Base-by-base conservation (phyloP, 53 echinoderm and acorn worm species). In the Echinarachnius parma region DNA sequence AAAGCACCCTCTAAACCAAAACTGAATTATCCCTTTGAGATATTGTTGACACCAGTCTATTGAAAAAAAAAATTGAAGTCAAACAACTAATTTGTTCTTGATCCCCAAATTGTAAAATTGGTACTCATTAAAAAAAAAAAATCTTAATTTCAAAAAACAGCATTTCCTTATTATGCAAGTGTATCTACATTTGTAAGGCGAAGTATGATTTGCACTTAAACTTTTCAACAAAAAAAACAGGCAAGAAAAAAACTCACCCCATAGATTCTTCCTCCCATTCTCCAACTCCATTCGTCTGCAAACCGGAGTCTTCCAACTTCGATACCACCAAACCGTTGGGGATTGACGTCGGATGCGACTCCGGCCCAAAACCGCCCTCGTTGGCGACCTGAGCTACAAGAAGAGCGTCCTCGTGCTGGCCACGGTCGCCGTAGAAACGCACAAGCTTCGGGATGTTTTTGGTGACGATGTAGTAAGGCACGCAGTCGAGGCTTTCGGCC, bases 401-500 rank as follows among this genome's bases (percentile, higher is more conserved):
- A 47, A 91, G 61, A 59, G 91, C 91, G 39, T 91, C 91, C 31
- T 76, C 45, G 7, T 86, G 66, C 49, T 83, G 86, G 45, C 80
- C 80, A 27, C 86, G 86, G 26, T 79, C 44, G 27, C 60, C 52
- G 60, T 79, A 86, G 65, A 76, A 91, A 13, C 48, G 47, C 14
- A 83, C 75, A 28, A 91, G 78, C 77, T 61, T 67, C 53, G 56
- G 63, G 58, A 89, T 56, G 60, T 81, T 85, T 24, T 56, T 35
- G 19, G 74, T 72, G 58, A 54, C 88, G 23, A 89, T 64, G 46
- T 78, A 88, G 35, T 98, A 88, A 64, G 98, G 98, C 67, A 92
- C 85, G 80, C 98, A 98, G 9, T 91, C 98, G 25, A 71, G 80
- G 56, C 62, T 85, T 31, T 85, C 92, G 36, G 84, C 81, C 2